These are phyloP conservation scores for Agrenia bidenticulata DNA, from an alignment of 2,888 invertebrate genomes.

Conservation along the genomic window DNA sequence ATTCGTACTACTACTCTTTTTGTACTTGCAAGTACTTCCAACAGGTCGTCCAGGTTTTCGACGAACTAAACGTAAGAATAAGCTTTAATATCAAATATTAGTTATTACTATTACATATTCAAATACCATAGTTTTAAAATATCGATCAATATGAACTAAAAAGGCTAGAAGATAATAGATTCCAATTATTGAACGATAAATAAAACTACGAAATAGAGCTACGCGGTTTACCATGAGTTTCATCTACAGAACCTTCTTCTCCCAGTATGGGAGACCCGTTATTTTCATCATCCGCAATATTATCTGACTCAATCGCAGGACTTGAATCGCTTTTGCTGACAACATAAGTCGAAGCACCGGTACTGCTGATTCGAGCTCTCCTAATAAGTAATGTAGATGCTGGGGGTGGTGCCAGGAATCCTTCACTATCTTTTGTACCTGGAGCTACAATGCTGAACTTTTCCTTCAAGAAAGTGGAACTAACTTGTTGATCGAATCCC, in stretches of 20 bases:
- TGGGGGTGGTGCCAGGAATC: slow-evolving; percentile 44
- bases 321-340: slow-evolving; percentile 12
- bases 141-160: too few relatives aligned
- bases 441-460: slow-evolving; percentile 8
- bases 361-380: slow-evolving; percentile 33
- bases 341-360: slow-evolving; percentile 42
- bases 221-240: too few relatives aligned
- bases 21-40: slow-evolving; percentile 17
- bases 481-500: too few relatives aligned
- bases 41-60: slow-evolving; percentile 17
- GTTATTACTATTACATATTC: too few relatives aligned
- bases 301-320: neutral
- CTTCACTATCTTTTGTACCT: slow-evolving; percentile 31
- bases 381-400: slow-evolving; percentile 41
- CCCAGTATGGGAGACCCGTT: too few relatives aligned
- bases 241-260: too few relatives aligned
- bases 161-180: too few relatives aligned
- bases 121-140: too few relatives aligned
- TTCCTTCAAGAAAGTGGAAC: neutral
- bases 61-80: slow-evolving; percentile 1
- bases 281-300: neutral
- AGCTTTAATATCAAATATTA: too few relatives aligned
- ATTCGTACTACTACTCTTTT: neutral
- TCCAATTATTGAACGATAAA: too few relatives aligned
- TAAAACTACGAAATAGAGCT: too few relatives aligned